Evolutionary conservation across 2,888 invertebrate species (phyloP), one percentile per base, ranked within the genome.

Genomic region (Napeogenes sylphis): DNA sequence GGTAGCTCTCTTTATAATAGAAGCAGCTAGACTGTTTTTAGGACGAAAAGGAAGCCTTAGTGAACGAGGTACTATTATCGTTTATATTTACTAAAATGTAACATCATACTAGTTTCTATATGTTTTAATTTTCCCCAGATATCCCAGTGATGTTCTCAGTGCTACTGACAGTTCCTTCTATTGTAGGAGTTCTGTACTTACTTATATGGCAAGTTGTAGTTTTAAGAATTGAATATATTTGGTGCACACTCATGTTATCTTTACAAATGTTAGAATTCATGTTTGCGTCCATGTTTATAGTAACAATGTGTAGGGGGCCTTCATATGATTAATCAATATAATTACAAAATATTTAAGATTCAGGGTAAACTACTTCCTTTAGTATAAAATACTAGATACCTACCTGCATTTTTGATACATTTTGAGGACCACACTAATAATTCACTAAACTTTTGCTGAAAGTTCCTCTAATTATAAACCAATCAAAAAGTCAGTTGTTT

Each of bases 31-130:
- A 76, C 94, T 98, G 74, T 93, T 95, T 76, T 91, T 96, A 75
- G 98, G 97, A 54, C 92, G 96, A 74, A 96, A 94, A 85, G 98
- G 98, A 72, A 97, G 97, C 83, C 88, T 97, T 59, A 95, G 95
- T 62, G 96, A 96, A 82, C 93, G 93, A 81, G 93, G 93, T 93
- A 82, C 70, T 68, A 35, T 30, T 30, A 8, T 30, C 30, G 6
- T 54, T 58, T 8, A 42, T 42, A 42, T 10, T 10, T 3, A 42
- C 10, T 8, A 14, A 47, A 14, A 2, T 14, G 47, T 21, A 21
- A 21, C 21, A 47, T 6, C 4, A 47, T 21, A 2, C 30, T 5
- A 21, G 21, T 21, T 6, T 51, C 14, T 51, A 51, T 21, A 21
- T 21, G 14, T 21, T 51, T 51, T 21, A 13, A 38, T 54, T 55